Percentiles rank a stretch among this genome's conserved stretches.
Conservation (phyloP, 1,140 invertebrate genomes). For the Macrobrachium rosenbergii region DNA sequence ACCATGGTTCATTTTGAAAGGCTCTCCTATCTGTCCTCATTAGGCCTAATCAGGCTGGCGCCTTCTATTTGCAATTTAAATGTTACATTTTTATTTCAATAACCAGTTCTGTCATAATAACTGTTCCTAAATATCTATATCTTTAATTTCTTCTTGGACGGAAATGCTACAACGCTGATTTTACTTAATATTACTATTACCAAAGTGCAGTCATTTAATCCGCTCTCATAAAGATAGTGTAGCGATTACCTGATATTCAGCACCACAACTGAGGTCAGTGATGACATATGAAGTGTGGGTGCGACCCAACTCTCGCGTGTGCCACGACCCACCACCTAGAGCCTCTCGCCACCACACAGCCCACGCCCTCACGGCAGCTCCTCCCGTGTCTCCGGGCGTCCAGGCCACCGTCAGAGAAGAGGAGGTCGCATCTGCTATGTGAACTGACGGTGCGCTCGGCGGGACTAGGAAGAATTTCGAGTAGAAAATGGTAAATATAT, state of each 20-base stretch:
- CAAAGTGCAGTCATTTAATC: too few relatives aligned
- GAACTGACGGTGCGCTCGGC: slow-evolving; percentile 53
- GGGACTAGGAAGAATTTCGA: slow-evolving; percentile 19
- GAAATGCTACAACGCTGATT: too few relatives aligned
- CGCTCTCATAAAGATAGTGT: too few relatives aligned
- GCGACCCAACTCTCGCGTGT: slow-evolving; percentile 45
- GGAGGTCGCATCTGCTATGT: slow-evolving; percentile 49
- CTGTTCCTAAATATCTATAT: too few relatives aligned
- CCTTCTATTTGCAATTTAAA: too few relatives aligned
- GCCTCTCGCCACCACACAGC: slow-evolving; percentile 57
- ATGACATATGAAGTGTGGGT: slow-evolving; percentile 42
- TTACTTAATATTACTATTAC: too few relatives aligned
- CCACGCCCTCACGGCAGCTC: slow-evolving; percentile 52
- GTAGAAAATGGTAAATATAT: not conserved
- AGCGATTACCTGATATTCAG: slow-evolving; percentile 52
- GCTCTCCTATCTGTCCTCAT: too few relatives aligned
- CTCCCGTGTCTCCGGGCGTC: slow-evolving; percentile 51
- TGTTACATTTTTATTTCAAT: too few relatives aligned
- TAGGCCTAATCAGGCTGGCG: too few relatives aligned
- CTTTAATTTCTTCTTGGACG: too few relatives aligned
- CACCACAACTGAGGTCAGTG: slow-evolving; percentile 49
- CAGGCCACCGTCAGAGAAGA: slow-evolving; percentile 50
- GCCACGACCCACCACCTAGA: slow-evolving; percentile 47
- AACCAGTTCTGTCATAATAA: too few relatives aligned
- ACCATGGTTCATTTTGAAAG: too few relatives aligned